Percentiles rank a stretch among this genome's conserved stretches.
Conservation (phyloP, 2,797 vertebrate species). For the Myotis planiceps region DNA sequence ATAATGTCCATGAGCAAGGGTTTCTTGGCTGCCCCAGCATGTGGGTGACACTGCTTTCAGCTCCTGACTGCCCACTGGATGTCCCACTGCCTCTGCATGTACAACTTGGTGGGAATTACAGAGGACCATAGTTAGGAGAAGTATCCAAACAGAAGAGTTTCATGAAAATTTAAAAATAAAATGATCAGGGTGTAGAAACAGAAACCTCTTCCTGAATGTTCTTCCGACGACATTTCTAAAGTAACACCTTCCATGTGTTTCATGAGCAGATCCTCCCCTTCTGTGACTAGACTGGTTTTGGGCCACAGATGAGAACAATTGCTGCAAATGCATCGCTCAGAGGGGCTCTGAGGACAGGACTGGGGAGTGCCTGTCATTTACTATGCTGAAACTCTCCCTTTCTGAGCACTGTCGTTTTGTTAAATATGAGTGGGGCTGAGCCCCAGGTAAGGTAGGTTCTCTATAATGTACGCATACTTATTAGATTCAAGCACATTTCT, state of each 20-base stretch:
- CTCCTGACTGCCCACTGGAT: not conserved
- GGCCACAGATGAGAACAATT: not conserved
- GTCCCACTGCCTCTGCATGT: not conserved
- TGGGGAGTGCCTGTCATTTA: not conserved
- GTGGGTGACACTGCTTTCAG: not conserved
- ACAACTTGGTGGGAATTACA: not conserved
- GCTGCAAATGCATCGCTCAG: not conserved
- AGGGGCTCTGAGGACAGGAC: not conserved
- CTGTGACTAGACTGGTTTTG: not conserved
- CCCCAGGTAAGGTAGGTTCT: conserved; percentile 14
- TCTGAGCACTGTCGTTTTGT: not conserved
- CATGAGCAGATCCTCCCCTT: not conserved
- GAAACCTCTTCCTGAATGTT: not conserved
- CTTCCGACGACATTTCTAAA: not conserved
- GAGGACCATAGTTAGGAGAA: not conserved
- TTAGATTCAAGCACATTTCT: conserved; percentile 49
- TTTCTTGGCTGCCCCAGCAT: not conserved
- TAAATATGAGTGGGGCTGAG: not conserved
- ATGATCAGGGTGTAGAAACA: not conserved
- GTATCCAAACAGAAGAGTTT: not conserved
- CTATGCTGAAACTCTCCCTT: not conserved
- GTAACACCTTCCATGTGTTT: not conserved
- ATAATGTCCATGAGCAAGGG: not conserved
- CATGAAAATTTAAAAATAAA: conserved; percentile 12
- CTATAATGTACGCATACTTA: conserved; percentile 33